Percentiles rank a stretch among this genome's conserved stretches.
These are phyloP conservation scores for Acleris emargana DNA, from an alignment of 2,888 invertebrate species.

Conservation along the genomic window DNA sequence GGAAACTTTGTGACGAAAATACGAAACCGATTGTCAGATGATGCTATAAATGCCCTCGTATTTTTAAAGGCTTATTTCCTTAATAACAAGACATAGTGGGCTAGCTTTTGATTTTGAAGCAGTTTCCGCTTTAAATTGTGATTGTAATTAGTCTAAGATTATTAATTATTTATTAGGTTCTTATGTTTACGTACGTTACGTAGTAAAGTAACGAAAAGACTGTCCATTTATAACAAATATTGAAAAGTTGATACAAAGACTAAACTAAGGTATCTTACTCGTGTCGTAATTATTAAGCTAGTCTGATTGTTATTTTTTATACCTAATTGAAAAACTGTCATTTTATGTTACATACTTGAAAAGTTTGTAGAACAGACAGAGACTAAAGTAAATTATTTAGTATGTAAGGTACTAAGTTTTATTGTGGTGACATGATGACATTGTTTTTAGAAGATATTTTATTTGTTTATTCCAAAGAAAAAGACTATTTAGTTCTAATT, in stretches of 20 bases:
- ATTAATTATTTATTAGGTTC: slow-evolving; percentile 8
- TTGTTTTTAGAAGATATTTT: slow-evolving; percentile 10
- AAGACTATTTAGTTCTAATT: not conserved
- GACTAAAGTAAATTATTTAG: slow-evolving; percentile 18
- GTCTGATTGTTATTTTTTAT: slow-evolving; percentile 4
- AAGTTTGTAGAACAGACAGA: slow-evolving; percentile 10
- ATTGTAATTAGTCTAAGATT: slow-evolving; percentile 6
- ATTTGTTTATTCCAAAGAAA: not conserved
- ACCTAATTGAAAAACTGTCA: slow-evolving; percentile 13
- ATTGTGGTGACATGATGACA: slow-evolving; percentile 15
- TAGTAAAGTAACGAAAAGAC: not conserved
- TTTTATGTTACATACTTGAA: slow-evolving; percentile 13
- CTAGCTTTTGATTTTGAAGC: slow-evolving; percentile 12
- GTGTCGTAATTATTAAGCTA: not conserved
- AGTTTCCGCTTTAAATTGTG: slow-evolving; percentile 15
- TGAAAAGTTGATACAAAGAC: not conserved
- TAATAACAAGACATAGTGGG: slow-evolving; percentile 19
- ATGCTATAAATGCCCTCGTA: slow-evolving; percentile 2
- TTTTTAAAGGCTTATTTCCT: slow-evolving; percentile 10
- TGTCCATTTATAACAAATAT: slow-evolving; percentile 1
- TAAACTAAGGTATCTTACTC: not conserved
- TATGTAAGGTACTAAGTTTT: slow-evolving; percentile 19
- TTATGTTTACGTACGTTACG: not conserved
- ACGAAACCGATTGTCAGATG: too few relatives aligned
- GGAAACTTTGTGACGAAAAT: too few relatives aligned